phyloP scores from a whole-genome alignment of 2,113 vertebrate genomes.

The Xiphophorus maculatus region DNA sequence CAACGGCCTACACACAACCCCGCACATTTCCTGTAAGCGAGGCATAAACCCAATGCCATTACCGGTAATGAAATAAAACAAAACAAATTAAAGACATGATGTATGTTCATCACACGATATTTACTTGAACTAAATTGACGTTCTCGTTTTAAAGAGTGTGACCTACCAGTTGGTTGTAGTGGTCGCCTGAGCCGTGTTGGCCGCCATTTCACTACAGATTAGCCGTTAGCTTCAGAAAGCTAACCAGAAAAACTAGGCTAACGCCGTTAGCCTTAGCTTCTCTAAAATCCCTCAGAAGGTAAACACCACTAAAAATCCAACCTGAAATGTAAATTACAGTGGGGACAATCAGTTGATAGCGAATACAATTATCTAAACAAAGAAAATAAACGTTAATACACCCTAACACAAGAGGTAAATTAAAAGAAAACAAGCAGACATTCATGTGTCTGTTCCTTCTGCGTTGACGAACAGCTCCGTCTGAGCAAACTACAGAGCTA shows the following conservation, averaged over 20 bases:
- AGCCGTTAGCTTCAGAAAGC: slow-evolving; percentile 31
- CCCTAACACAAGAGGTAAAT: background rate
- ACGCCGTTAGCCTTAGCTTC: slow-evolving; percentile 29
- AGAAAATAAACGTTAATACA: background rate
- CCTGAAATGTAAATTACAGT: background rate
- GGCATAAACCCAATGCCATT: background rate
- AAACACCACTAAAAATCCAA: slow-evolving; percentile 50
- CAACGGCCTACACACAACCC: slow-evolving; percentile 5
- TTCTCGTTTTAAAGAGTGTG: rapidly evolving
- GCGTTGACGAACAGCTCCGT: slow-evolving; percentile 10
- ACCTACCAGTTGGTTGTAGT: slow-evolving; percentile 78
- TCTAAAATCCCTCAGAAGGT: slow-evolving; percentile 21
- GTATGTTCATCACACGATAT: background rate
- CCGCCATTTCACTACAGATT: slow-evolving; percentile 80
- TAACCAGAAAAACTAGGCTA: slow-evolving; percentile 43
- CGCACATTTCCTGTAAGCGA: background rate
- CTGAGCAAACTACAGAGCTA: slow-evolving; percentile 21
- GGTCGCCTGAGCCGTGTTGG: slow-evolving; percentile 74
- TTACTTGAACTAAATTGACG: background rate
- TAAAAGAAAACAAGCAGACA: slow-evolving; percentile 1
- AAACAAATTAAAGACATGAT: background rate
- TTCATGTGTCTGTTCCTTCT: background rate
- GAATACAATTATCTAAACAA: background rate
- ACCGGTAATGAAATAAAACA: background rate
- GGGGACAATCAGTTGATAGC: background rate